These are phyloP conservation scores for Caloenas nicobarica DNA, from an alignment of 2,113 vertebrate genomes.

Conservation along the genomic window DNA sequence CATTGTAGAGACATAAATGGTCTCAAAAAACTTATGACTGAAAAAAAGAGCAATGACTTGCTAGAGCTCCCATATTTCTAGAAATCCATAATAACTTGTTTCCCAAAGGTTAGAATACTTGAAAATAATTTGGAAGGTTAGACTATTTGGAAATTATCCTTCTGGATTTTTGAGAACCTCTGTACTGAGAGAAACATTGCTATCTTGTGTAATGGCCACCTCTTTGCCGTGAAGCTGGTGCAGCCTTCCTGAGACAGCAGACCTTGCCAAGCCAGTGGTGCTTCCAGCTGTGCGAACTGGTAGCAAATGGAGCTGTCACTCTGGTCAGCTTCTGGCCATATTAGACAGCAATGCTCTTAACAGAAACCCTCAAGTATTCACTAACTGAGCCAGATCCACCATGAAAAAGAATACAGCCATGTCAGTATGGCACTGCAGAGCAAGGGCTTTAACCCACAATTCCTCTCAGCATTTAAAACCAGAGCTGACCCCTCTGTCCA, in stretches of 20 bases:
- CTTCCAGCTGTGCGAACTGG: not conserved
- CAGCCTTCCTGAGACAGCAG: not conserved
- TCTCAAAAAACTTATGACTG: not conserved
- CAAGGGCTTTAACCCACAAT: not conserved
- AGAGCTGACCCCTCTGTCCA: not conserved
- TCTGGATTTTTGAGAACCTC: not conserved
- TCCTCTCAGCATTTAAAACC: not conserved
- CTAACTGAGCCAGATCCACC: not conserved
- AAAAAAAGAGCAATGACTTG: not conserved
- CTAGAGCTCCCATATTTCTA: not conserved
- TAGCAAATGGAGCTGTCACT: not conserved
- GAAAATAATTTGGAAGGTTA: not conserved
- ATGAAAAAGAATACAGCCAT: not conserved
- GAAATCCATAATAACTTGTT: not conserved
- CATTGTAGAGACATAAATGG: not conserved
- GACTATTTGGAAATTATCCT: not conserved
- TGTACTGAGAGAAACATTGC: not conserved
- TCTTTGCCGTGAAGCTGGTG: not conserved
- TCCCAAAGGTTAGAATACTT: not conserved
- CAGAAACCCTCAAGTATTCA: not conserved
- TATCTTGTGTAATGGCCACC: not conserved
- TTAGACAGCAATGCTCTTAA: not conserved
- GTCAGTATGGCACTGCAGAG: not conserved
- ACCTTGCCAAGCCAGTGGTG: not conserved
- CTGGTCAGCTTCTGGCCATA: not conserved